Base-by-base conservation (phyloP, 2,888 invertebrate species). In the Synergus laeviventris region DNA sequence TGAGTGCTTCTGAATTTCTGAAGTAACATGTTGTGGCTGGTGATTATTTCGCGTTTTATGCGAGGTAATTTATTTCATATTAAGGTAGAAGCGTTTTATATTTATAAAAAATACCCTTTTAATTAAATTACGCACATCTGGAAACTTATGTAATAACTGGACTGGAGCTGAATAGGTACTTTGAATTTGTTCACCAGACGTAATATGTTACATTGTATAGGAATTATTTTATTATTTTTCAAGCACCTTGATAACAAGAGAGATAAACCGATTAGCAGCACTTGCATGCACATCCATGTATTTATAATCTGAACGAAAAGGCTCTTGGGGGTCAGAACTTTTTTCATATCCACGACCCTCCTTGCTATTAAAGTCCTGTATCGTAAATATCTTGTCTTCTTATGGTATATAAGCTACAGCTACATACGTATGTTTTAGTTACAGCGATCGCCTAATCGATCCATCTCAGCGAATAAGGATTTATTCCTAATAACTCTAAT, bases 401-500 rank as follows among this genome's bases (percentile, higher is more conserved):
- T 56, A 75, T 45, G 54, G 64, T 59, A 74, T 21, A 49, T 36
- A 21, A n/a, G 75, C 38, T 56, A 75, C 56, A 64, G 54, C 38
- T 18, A 66, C 45, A 42, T 66, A 59, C 49, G 66, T 45, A 66
- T 59, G 74, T 31, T 60, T 16, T 45, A 14, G 16, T 16, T 60
- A 31, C 60, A 31, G 36, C 31, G 1, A 60, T 60, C 60, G 31
- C 24, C 24, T 60, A 60, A 60, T 60, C 60, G 60, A 60, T 60
- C 31, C 31, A 60, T 60, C 31, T 60, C 31, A 31, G 36, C 8
- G 31, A 60, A 60, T 62, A 73, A 73, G 59, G 60, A 78, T 78
- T 78, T 75, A 78, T 78, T 74, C 74, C 73, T 75, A 74, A 78
- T 75, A 78, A 78, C 61, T 77, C 31, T 36, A 74, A 70, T 75